Conservation (phyloP, 2,888 invertebrate genomes). For the Hirtodrosophila confusa region DNA sequence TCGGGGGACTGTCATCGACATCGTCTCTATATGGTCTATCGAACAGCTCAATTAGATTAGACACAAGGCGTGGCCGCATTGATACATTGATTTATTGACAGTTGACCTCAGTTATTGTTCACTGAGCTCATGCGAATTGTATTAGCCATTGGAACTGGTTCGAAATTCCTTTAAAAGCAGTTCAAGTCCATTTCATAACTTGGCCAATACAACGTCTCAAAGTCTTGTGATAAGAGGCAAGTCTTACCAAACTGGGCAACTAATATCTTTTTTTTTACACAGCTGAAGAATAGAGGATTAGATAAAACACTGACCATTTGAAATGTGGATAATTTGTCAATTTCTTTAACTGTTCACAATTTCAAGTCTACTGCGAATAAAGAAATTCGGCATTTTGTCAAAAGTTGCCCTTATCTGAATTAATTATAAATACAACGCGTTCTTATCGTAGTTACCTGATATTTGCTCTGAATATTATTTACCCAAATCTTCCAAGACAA, state of each 20-base stretch:
- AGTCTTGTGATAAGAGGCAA: background rate
- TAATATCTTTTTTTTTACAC: background rate
- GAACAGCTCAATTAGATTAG: conserved; percentile 59
- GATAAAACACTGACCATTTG: too few relatives aligned
- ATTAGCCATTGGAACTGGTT: background rate
- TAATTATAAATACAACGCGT: conserved; percentile 42
- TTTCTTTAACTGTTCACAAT: background rate
- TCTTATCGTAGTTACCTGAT: conserved; percentile 63
- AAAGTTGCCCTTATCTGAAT: conserved; percentile 23
- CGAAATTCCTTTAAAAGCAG: conserved; percentile 7
- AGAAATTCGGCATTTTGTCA: background rate
- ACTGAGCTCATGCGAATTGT: background rate
- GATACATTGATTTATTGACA: conserved; percentile 56
- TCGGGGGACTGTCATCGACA: conserved; percentile 57
- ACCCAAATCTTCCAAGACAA: conserved; percentile 34
- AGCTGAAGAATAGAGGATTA: too few relatives aligned
- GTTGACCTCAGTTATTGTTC: conserved; percentile 28
- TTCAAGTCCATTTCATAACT: background rate
- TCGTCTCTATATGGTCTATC: conserved; percentile 22
- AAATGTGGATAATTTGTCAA: background rate
- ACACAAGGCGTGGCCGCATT: conserved; percentile 29
- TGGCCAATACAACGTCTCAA: background rate
- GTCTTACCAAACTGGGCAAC: background rate
- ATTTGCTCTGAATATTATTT: conserved; percentile 55
- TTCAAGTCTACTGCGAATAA: background rate